Evolutionary conservation across 1,140 invertebrate species (phyloP), one percentile per base, ranked within the genome.

Genomic region (Maniola jurtina): DNA sequence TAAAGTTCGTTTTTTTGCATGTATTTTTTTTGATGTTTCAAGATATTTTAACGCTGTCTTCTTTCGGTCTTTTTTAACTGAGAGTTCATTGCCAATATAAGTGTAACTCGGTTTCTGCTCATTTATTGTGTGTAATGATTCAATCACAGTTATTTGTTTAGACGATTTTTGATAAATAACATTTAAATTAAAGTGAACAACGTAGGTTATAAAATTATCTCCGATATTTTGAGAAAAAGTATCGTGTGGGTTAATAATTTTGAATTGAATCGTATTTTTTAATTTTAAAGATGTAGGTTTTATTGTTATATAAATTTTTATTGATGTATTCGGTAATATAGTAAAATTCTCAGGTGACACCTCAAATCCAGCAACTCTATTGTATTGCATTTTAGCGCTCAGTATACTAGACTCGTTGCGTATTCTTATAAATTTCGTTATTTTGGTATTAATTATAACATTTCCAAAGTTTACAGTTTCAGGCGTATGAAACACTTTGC

Each of bases 71-170:
- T 69, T 70, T 14, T 73, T 71, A 57, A 64, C 68, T 40, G 58
- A 15, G 35, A 83, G 45, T 68, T 88, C 82, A 61, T 81, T 64
- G 35, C 70, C 67, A 54, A 79, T 35, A 61, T 81, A 90, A 8
- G 88, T 87, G 68, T 88, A 88, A 14, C 59, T 64, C 34, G 72
- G 67, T 64, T 79, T 66, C 50, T 60, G 59, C 50, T 86, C 80
- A 40, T 76, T 59, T 38, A 90, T 68, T 69, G 78, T 84, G 54
- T 90, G 88, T 33, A 88, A 68, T 54, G 88, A 90, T 76, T 88
- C 76, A 35, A 80, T 25, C 25, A 25, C 63, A 16, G 63, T 38
- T 54, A 64, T 34, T 59, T 73, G 47, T 63, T 72, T 78, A 35
- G 33, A 34, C 36, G 50, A 69, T 70, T 74, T 79, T 33, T 61